Evolutionary conservation across 2,888 invertebrate genomes (phyloP).

Genomic region (Cantharis rufa): DNA sequence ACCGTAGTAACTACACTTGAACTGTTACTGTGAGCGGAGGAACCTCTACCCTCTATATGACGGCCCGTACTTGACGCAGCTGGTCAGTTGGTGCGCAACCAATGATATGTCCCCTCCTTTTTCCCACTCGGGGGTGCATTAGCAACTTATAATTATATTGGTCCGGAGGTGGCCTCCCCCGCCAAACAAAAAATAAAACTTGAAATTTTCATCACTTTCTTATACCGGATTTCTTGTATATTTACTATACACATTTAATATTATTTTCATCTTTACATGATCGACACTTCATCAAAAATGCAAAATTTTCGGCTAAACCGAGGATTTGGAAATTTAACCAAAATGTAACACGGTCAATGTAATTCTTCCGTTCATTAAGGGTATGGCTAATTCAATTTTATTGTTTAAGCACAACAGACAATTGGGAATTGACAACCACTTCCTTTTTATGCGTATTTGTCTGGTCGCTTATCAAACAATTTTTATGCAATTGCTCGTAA

Average conservation of each 20-base stretch:
- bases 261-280: background rate
- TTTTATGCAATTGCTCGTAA: conserved; percentile 19
- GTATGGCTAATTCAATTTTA: conserved; percentile 30
- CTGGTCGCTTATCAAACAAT: conserved; percentile 17
- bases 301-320: background rate
- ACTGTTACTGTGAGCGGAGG: conserved; percentile 50
- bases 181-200: conserved; percentile 6
- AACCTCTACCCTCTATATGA: conserved; percentile 54
- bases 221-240: background rate
- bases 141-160: conserved; percentile 46
- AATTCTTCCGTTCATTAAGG: conserved; percentile 9
- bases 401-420: conserved; percentile 12
- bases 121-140: conserved; percentile 51
- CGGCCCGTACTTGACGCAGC: conserved; percentile 40
- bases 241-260: background rate
- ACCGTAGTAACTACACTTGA: conserved; percentile 45
- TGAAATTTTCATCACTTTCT: background rate
- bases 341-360: background rate
- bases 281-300: background rate
- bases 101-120: conserved; percentile 47
- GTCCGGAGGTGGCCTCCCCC: conserved; percentile 46
- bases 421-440: conserved; percentile 30
- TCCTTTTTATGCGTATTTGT: conserved; percentile 23
- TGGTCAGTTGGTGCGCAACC: conserved; percentile 49
- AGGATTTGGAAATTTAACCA: background rate